Evolutionary conservation across 2,113 vertebrate genomes (phyloP), one percentile per base, ranked within the genome.

Genomic region (Ciconia stormi): DNA sequence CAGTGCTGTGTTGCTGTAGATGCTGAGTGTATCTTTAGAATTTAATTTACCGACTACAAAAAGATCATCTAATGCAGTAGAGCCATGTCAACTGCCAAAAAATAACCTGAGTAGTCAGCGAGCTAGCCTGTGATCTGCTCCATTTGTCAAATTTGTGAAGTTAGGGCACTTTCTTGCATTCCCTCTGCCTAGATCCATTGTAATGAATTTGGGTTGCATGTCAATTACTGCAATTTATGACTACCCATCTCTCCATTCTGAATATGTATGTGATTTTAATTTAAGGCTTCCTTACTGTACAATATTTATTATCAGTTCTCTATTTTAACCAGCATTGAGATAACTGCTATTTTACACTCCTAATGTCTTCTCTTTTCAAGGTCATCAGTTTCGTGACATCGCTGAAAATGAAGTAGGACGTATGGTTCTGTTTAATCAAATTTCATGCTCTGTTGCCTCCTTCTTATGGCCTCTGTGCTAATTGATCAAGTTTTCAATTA

Each of bases 401-500:
- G 1, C 87, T 98, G 97, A 96, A 98, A 98, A 98, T 98, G 98
- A 98, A 98, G 87, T 94, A 93, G 96, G 97, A 95, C 59, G 87
- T 98, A 98, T 97, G 97, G 96, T 97, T 98, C 96, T 97, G 86
- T 97, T 98, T 98, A 98, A 98, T 98, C 98, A 98, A 91, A 98
- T 98, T 98, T 98, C 94, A 98, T 96, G 97, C 98, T 98, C 97
- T 94, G 76, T 90, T 98, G 97, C 97, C 74, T 98, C 83, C 85
- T 95, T 98, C 95, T 98, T 98, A 97, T 97, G 97, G 97, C 93
- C 96, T 98, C 95, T 97, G 96, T 97, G 97, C 97, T 98, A 98
- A 98, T 98, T 98, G 98, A 98, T 98, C 98, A 98, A 97, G 97
- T 98, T 98, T 98, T 98, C 98, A 98, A 98, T 98, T 98, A 98